Conservation (phyloP, 1,140 invertebrate species). For the Drosophila repletoides region DNA sequence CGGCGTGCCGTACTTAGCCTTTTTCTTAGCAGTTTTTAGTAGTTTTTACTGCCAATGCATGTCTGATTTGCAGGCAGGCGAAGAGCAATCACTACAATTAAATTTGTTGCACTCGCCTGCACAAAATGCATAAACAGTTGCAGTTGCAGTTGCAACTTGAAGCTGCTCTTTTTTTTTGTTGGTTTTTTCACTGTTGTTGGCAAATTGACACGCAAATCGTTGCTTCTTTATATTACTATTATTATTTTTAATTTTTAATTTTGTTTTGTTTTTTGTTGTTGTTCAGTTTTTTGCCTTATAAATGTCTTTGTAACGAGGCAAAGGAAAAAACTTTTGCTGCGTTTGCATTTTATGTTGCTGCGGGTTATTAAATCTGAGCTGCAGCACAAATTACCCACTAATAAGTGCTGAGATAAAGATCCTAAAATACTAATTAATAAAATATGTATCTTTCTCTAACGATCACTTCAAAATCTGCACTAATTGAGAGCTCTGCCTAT, state of each 20-base stretch:
- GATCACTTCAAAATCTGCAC: too few species aligned
- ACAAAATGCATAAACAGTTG: slow-evolving; percentile 77
- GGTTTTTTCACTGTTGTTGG: slow-evolving; percentile 47
- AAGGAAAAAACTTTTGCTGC: slow-evolving; percentile 49
- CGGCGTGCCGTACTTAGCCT: too few species aligned
- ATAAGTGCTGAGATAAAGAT: slow-evolving; percentile 37
- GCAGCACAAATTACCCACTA: slow-evolving; percentile 37
- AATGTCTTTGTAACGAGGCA: slow-evolving; percentile 55
- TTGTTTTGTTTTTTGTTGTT: not conserved
- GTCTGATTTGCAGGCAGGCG: slow-evolving; percentile 44
- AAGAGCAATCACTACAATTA: slow-evolving; percentile 72
- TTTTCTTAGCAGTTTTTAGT: slow-evolving; percentile 22
- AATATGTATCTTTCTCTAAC: too few species aligned
- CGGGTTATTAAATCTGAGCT: slow-evolving; percentile 47
- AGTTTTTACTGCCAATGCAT: slow-evolving; percentile 77
- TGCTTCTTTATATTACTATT: slow-evolving; percentile 16
- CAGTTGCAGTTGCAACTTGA: slow-evolving; percentile 22
- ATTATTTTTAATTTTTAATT: not conserved
- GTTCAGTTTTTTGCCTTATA: too few species aligned
- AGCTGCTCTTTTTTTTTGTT: not conserved
- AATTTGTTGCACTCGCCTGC: slow-evolving; percentile 78
- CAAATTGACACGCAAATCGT: slow-evolving; percentile 75
- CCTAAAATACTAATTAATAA: slow-evolving; percentile 10
- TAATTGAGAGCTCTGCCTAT: too few species aligned
- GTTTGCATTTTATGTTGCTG: slow-evolving; percentile 40